Evolutionary conservation across 2,113 vertebrate species (phyloP).

Genomic region (Hymenochirus boettgeri): DNA sequence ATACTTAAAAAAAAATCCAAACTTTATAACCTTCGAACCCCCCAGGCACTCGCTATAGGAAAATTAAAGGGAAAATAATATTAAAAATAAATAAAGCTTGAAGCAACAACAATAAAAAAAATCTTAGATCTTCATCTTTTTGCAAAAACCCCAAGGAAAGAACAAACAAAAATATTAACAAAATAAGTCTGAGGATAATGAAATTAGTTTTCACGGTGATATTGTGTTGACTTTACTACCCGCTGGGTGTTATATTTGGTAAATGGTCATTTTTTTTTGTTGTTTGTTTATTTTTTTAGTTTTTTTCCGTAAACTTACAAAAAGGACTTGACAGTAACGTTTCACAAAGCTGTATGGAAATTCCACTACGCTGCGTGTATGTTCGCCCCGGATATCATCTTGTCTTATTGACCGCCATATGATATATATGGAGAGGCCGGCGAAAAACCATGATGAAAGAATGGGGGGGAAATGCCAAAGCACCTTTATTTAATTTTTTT

Average conservation of each 20-base stretch:
- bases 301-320: no score
- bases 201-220: slow-evolving; percentile 6
- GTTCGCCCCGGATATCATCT: slow-evolving; percentile 17
- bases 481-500: no score
- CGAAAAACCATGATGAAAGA: slow-evolving; percentile 5
- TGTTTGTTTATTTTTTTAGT: not conserved
- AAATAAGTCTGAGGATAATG: no score
- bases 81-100: not conserved
- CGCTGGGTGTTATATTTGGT: slow-evolving; percentile 9
- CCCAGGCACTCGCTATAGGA: not conserved
- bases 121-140: not conserved
- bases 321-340: slow-evolving; percentile 2
- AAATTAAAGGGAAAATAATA: not conserved
- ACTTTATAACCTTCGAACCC: not conserved
- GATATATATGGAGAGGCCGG: slow-evolving; percentile 11
- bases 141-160: not conserved
- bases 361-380: not conserved
- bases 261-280: slow-evolving; percentile 7
- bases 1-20: not conserved
- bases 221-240: slow-evolving; percentile 3
- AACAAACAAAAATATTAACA: slow-evolving; percentile 8
- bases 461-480: not conserved
- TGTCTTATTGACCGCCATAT: slow-evolving; percentile 17
- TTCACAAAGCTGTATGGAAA: slow-evolving; percentile 11
- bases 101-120: not conserved